Base-by-base conservation (phyloP, 2,113 vertebrate species). In the Acrocephalus arundinaceus region DNA sequence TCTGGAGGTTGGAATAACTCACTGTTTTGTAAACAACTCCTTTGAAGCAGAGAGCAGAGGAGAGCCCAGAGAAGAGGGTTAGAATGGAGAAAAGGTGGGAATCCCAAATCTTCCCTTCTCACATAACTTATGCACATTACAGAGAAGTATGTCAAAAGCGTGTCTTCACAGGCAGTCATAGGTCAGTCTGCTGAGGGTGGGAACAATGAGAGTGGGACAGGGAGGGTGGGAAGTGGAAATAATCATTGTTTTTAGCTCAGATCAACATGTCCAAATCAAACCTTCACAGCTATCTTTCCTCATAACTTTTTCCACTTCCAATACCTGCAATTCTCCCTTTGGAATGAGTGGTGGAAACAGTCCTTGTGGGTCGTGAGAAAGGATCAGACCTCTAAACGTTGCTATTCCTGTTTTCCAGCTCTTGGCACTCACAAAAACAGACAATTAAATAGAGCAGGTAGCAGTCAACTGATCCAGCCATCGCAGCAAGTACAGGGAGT, bases 321-420 rank as follows among this genome's bases (percentile, higher is more conserved):
- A 81, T 96, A 92, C 84, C 90, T 94, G 84, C 80, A 71, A 71
- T 51, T 76, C 27, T 92, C 52, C 14, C 49, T 95, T 87, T 97
- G 95, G 96, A 97, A 95, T 93, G 65, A 96, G 80, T 1, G 15
- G 81, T 97, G 93, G 96, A 97, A 97, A 97, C 90, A 93, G 81
- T 73, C 89, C 81, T 94, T 95, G 67, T 93, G 92, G 96, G 96
- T 97, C 95, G 20, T 96, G 95, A 97, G 95, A 97, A 96, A 96
- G 84, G 89, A 97, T 94, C 83, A 95, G 62, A 85, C 85, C 72
- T 93, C 96, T 93, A 97, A 97, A 95, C 74, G 87, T 80, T 94
- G 91, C 68, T 83, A 49, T 96, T 94, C 95, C 95, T 89, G 90
- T 96, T 97, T 95, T 94, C 90, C 84, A 93, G 63, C 86, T 93